Base-by-base conservation (phyloP, 2,888 invertebrate genomes). In the Dolichopus griseipennis region DNA sequence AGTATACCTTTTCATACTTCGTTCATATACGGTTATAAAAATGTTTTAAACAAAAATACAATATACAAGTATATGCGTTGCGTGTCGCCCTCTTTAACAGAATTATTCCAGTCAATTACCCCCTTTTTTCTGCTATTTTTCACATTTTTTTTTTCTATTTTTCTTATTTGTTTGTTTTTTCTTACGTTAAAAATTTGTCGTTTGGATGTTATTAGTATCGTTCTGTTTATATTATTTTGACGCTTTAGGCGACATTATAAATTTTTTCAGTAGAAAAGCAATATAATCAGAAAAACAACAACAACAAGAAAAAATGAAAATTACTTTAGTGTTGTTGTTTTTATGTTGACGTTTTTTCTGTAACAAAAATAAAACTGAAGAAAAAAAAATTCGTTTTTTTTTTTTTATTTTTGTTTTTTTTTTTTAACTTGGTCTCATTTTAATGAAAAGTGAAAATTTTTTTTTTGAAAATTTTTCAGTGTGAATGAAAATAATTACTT, bases 91-190 rank as follows among this genome's bases (percentile, higher is more conserved):
- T 18, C 52, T 52, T 12, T 52, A 52, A 52, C 52, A n/a, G 15
- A 52, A 52, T 52, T 52, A 52, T 52, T 52, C 52, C 52, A 52
- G 52, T 52, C 52, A 52, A 52, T 52, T 52, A 52, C 52, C 52
- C 52, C 52, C 18, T 52, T 52, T 52, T 52, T 52, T 41, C 41
- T 12, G 15, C 15, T 9, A 15, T 41, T 41, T 41, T 9, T 41
- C 15, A 12, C 15, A 12, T 41, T 41, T 9, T 41, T 15, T 52
- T 52, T 18, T 52, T 52, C 1, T 52, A 18, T 15, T n/a, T 52
- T n/a, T n/a, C n/a, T n/a, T 52, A 4, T 27, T 52, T 52, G 52
- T 18, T 37, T 52, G n/a, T 18, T 52, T 52, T 15, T n/a, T n/a
- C 8, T 41, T 41, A 12, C 15, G 3, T 41, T 41, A 1, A 9